phyloP scores from a whole-genome alignment of 1,140 invertebrate species.

The Samia ricini region DNA sequence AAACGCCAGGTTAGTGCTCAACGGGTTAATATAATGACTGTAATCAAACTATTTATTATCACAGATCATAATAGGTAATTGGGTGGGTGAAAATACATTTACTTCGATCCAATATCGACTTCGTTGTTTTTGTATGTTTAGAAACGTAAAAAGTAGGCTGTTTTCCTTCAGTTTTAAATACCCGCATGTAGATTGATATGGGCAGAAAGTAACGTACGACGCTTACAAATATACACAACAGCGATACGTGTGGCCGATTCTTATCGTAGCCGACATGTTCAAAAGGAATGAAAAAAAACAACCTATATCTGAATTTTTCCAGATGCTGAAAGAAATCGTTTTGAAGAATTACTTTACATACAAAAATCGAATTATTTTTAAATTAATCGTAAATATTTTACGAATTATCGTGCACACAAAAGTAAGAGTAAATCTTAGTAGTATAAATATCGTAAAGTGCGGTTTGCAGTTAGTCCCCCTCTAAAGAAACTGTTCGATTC shows the following conservation, averaged over 20 bases:
- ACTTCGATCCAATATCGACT: neutral
- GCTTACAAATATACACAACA: neutral
- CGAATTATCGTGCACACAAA: neutral
- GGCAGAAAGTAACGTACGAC: slow-evolving; percentile 6
- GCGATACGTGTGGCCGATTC: neutral
- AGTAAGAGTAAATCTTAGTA: slow-evolving; percentile 19
- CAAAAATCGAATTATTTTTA: no score
- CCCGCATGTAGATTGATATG: slow-evolving; percentile 5
- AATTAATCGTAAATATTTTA: no score
- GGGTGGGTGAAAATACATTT: neutral
- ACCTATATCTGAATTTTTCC: no score
- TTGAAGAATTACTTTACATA: no score
- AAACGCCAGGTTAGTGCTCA: no score
- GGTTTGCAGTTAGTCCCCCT: slow-evolving; percentile 31
- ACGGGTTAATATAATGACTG: no score
- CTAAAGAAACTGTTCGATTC: slow-evolving; percentile 66
- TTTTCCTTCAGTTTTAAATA: slow-evolving; percentile 3
- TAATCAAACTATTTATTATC: no score
- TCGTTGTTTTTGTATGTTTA: neutral
- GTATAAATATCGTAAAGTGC: slow-evolving; percentile 5
- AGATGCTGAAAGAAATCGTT: no score
- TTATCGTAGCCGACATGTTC: neutral
- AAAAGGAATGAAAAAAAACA: no score
- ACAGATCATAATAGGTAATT: neutral
- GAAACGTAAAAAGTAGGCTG: slow-evolving; percentile 6